Base-by-base conservation (phyloP, 2,797 vertebrate species). In the Graptemys geographica region DNA sequence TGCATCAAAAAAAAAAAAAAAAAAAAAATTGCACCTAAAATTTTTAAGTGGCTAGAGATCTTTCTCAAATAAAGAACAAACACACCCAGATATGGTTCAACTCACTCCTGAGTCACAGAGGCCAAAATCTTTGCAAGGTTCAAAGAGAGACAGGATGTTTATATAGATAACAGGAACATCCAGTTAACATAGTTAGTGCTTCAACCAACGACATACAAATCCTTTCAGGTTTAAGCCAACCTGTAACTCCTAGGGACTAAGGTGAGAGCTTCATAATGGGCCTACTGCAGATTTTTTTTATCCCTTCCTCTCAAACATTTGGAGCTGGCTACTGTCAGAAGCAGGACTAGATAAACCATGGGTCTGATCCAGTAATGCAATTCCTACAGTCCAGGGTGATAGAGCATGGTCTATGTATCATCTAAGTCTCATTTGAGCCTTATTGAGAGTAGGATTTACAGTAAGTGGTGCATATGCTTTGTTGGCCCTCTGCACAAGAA, bases 301-400 rank as follows among this genome's bases (percentile, higher is more conserved):
- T 4, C 78, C 3, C 69, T 4, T 27, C 72, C 5, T 59, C 89
- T 86, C 84, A 93, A 86, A 79, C 33, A 5, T 23, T 23, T 59
- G 74, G 27, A 92, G 44, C 86, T 87, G 86, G 9, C 41, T 86
- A 72, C n/a, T 90, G 16, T 83, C 87, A 90, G 37, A 88, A n/a
- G n/a, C n/a, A 41, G 27, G 27, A 78, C 41, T 47, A 44, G 72
- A 28, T 76, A 41, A 23, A 76, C 44, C 72, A 13, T 8, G 18
- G 6, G 25, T 76, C 69, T 72, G 37, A 72, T 41, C 41, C 5
- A 65, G 52, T 86, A 95, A 92, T 76, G 78, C 8, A 81, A 51
- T 83, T 93, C 87, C 76, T 88, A 91, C 93, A 57, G 83, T 95
- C 52, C 33, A 52, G 10, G 13, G 1, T 72, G n/a, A 57, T 93